Evolutionary conservation across 2,888 invertebrate species (phyloP), one percentile per base, ranked within the genome.

Genomic region (Stramonita haemastoma): DNA sequence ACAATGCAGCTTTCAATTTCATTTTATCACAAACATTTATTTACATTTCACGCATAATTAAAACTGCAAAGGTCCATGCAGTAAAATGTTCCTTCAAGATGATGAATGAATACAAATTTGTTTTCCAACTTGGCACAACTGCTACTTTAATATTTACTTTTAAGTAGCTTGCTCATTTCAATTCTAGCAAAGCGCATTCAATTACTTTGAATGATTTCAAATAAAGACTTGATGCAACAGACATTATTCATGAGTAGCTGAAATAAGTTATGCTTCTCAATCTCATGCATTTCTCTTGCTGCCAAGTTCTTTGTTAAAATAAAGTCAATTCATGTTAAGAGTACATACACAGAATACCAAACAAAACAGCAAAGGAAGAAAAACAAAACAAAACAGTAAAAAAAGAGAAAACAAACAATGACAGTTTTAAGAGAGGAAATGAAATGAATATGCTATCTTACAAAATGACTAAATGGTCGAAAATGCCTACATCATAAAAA

Each of bases 1-100:
- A 8, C 73, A 73, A 73, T n/a, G 26, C 73, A 73, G n/a, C 73
- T 73, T n/a, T 26, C 73, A 11, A 22, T 73, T 73, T 87, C 73
- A 46, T 32, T 87, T 87, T 66, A 66, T 66, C 60, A 66, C 73
- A 89, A 86, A 86, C 83, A 90, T 90, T 90, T 90, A 90, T 90
- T 89, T 90, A 90, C 90, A 90, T 87, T 87, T 89, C 88, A 88
- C 89, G 84, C 89, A 87, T 90, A 77, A 66, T 90, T 85, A 34
- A 90, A 90, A 90, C 85, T 90, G 90, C 86, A 90, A 73, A 86
- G 36, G 84, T 85, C 84, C 87, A 87, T 66, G 70, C 88, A 89
- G 70, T 89, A 56, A 89, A 56, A 89, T 66, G 60, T 66, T 84
- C 36, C 84, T 83, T 81, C 56, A 29, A 22, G 57, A 73, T 60